Percentiles rank a stretch among this genome's conserved stretches.
phyloP scores from a whole-genome alignment of 2,797 vertebrate genomes.

The Acanthiza pusilla region DNA sequence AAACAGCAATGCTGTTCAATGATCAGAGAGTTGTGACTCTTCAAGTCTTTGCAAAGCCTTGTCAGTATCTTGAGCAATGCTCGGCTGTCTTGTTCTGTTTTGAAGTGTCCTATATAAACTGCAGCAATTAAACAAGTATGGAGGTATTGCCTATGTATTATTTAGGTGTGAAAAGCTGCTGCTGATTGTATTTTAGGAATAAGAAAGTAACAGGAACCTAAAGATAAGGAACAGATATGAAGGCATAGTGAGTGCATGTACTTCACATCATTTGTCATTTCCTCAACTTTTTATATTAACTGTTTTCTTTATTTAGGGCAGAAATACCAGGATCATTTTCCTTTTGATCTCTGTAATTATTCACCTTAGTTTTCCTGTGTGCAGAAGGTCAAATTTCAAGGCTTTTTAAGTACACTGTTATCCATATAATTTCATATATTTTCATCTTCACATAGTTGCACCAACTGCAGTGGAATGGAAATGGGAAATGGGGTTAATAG shows the following conservation, averaged over 20 bases:
- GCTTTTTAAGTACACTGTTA: background rate
- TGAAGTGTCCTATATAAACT: background rate
- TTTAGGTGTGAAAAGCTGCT: background rate
- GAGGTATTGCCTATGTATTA: background rate
- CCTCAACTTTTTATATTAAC: background rate
- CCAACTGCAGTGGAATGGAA: background rate
- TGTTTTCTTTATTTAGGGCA: background rate
- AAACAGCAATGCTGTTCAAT: background rate
- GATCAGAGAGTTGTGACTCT: background rate
- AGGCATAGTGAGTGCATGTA: background rate
- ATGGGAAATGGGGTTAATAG: background rate
- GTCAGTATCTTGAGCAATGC: background rate
- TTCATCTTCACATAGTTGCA: background rate
- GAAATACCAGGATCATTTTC: background rate
- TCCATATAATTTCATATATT: background rate
- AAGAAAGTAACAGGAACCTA: background rate
- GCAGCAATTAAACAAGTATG: background rate
- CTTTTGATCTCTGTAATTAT: background rate
- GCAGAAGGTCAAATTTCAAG: background rate
- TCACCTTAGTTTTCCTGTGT: background rate
- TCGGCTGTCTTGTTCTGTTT: background rate
- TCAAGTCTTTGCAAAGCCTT: background rate
- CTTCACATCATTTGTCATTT: background rate
- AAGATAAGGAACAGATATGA: background rate
- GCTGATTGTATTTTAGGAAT: background rate